Percentiles rank a stretch among this genome's conserved stretches.
Evolutionary conservation across 2,797 vertebrate species (phyloP).

Genomic region (Hippocampus kuda): DNA sequence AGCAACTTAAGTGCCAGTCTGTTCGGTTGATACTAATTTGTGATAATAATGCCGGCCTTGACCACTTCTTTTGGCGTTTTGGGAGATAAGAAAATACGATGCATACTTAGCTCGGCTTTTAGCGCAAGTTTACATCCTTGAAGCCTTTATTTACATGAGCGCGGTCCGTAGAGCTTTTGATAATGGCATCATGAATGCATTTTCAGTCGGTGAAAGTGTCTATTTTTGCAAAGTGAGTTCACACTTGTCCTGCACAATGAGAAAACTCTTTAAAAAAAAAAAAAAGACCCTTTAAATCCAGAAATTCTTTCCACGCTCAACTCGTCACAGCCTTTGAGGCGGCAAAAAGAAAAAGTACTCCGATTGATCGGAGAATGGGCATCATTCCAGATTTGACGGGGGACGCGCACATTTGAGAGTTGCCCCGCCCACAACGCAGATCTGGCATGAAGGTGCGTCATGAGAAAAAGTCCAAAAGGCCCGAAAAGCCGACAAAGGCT

Average conservation of each 20-base stretch:
- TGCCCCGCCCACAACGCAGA: no score
- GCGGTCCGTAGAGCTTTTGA: background rate
- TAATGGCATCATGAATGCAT: background rate
- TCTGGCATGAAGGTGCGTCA: no score
- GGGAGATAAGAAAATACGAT: background rate
- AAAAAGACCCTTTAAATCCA: background rate
- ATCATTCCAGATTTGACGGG: no score
- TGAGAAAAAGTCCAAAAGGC: no score
- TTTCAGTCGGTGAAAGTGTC: background rate
- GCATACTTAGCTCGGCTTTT: background rate
- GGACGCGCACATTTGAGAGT: no score
- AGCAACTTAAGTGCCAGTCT: background rate
- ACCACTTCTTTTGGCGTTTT: background rate
- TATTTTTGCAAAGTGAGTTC: background rate
- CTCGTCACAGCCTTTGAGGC: no score
- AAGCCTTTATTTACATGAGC: background rate
- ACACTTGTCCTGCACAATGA: background rate
- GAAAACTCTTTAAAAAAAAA: background rate
- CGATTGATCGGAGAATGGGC: no score
- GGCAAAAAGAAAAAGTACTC: no score
- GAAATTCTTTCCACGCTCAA: background rate
- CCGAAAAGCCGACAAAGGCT: no score
- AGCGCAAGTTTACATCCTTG: background rate
- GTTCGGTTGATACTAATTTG: background rate
- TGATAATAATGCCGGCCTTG: constrained; percentile 2